These are phyloP conservation scores for Eulemur mongoz DNA, from an alignment of 2,797 vertebrate species.

Conservation along the genomic window DNA sequence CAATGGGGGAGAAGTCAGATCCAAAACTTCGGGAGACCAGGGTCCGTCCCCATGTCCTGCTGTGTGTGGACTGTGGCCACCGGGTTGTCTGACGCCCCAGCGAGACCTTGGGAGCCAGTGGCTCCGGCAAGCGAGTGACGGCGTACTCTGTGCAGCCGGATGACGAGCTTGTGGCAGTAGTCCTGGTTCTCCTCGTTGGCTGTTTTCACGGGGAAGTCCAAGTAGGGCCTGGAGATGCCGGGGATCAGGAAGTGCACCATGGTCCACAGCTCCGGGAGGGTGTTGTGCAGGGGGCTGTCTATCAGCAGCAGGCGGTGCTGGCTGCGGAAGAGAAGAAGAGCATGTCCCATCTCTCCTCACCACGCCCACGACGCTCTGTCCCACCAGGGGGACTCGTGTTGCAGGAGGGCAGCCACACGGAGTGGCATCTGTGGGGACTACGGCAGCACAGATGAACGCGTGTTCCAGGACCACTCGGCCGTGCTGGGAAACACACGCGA, in stretches of 20 bases:
- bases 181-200: slow-evolving; percentile 93
- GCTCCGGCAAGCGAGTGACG: too few species aligned
- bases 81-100: neutral
- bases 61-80: too few species aligned
- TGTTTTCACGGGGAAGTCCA: slow-evolving; percentile 93
- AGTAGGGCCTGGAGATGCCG: slow-evolving; percentile 91
- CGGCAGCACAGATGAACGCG: too few species aligned
- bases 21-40: neutral
- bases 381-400: neutral
- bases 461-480: too few species aligned
- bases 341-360: neutral
- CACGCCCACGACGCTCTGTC: too few species aligned
- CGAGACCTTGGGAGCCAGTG: slow-evolving; percentile 80
- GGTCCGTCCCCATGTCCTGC: too few species aligned
- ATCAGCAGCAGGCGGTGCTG: slow-evolving; percentile 94
- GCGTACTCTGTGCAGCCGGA: too few species aligned
- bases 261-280: slow-evolving; percentile 94
- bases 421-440: too few species aligned
- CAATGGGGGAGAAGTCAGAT: neutral
- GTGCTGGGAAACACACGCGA: too few species aligned
- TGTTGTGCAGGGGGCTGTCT: slow-evolving; percentile 92
- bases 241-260: slow-evolving; percentile 96
- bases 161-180: slow-evolving; percentile 78
- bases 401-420: accelerated
- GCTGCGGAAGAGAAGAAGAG: slow-evolving; percentile 81